Base-by-base conservation (phyloP, 2,113 vertebrate genomes). In the Heliornis fulica region DNA sequence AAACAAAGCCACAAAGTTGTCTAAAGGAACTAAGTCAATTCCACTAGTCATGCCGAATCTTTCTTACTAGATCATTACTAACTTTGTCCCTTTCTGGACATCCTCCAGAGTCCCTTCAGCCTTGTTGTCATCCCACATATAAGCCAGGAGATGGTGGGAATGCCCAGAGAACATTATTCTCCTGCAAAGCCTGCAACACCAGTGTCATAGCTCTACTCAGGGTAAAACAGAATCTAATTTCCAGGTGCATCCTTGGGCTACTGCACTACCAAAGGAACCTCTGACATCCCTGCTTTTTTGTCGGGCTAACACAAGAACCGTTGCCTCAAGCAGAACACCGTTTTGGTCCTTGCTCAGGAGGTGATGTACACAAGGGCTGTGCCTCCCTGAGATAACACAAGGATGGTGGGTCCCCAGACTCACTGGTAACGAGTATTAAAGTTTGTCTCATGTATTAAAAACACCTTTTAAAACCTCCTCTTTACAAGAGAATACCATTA, bases 1-100 rank as follows among this genome's bases (percentile, higher is more conserved):
- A 96, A 96, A 96, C 22, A 85, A 93, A 92, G 22, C 40, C 54
- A 78, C 34, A 29, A 81, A 80, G 57, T 74, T 82, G n/a, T 57
- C 61, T 93, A 86, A 91, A 83, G 53, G 75, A 90, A 74, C 40
- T 22, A 43, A 92, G 68, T 17, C 34, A 83, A 12, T 70, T 7
- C 17, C 16, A 36, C 41, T 43, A 71, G 38, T 41, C 11, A 51
- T 53, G 68, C 54, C 69, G 46, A 56, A 36, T 68, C 56, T 66
- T 94, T 81, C 28, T 51, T 76, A 50, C 36, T 40, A 57, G 65
- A 71, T 89, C 34, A 17, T 59, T 48, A 76, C 8, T n/a, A 87
- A 81, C 75, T 34, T 34, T 43, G 53, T 51, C 13, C 65, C 48
- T 53, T 65, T 80, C 68, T 74, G 50, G n/a, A 63, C 17, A 80